Evolutionary conservation across 2,797 vertebrate species (phyloP).

Genomic region (Arctocebus calabarensis): DNA sequence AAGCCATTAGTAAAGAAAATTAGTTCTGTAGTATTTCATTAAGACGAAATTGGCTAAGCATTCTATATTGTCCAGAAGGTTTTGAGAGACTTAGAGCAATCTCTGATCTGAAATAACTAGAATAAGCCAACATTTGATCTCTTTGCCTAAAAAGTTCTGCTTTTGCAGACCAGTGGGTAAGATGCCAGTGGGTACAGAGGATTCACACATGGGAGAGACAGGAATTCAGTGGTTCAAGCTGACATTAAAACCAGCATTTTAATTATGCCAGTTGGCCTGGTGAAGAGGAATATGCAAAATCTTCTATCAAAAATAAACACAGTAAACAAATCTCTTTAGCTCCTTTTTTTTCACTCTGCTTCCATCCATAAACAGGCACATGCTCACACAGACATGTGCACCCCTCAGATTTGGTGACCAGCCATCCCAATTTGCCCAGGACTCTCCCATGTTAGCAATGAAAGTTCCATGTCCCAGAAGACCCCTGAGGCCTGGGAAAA

Average conservation of each 20-base stretch:
- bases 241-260: constrained; percentile 17
- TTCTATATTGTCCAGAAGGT: neutral
- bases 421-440: rapidly evolving
- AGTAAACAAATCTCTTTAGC: neutral
- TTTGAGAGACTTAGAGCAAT: neutral
- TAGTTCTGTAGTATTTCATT: neutral
- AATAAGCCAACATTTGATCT: neutral
- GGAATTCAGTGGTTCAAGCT: neutral
- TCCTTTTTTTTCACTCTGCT: neutral
- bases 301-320: neutral
- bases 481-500: neutral
- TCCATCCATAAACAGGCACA: neutral
- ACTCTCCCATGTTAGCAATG: neutral
- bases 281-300: neutral
- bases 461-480: neutral
- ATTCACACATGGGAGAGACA: constrained; percentile 1
- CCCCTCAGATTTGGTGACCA: neutral
- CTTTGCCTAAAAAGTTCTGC: neutral
- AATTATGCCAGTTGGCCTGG: neutral
- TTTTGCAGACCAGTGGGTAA: constrained; percentile 26
- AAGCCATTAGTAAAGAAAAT: neutral
- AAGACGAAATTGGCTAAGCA: neutral
- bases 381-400: no score
- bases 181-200: neutral
- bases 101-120: neutral